A percentile compares a stretch with the other conserved stretches of the same genome.
phyloP scores from a whole-genome alignment of 2,797 vertebrate species.

The Mionectes olivaceus region DNA sequence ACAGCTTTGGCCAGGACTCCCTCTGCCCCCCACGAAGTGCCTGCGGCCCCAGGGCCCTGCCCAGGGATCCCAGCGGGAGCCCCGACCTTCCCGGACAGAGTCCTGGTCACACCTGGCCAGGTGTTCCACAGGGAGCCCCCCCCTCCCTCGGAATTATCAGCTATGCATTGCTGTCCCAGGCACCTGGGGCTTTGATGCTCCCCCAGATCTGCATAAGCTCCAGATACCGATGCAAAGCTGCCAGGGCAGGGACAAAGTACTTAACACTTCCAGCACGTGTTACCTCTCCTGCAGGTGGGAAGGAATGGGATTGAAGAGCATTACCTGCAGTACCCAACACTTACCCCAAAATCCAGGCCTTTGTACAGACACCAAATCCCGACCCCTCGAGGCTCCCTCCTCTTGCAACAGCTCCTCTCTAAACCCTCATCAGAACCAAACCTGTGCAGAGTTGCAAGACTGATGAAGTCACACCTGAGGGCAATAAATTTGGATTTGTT shows the following conservation, averaged over 20 bases:
- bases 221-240: conserved; percentile 41
- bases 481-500: background rate
- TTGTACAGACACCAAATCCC: fast-evolving
- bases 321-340: background rate
- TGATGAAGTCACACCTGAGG: background rate
- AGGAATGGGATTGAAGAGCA: background rate
- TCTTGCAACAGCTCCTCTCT: background rate
- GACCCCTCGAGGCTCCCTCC: fast-evolving
- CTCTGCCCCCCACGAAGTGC: background rate
- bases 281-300: background rate
- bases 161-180: background rate
- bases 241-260: background rate
- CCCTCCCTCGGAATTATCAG: background rate
- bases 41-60: background rate
- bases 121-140: background rate
- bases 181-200: conserved; percentile 50
- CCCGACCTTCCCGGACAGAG: background rate
- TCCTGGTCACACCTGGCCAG: background rate
- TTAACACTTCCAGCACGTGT: conserved; percentile 35
- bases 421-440: background rate
- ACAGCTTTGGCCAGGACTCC: background rate
- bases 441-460: background rate
- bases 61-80: background rate
- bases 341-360: background rate
- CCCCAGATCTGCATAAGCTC: conserved; percentile 27